Evolutionary conservation across 2,888 invertebrate species (phyloP), one percentile per base, ranked within the genome.

Genomic region (Tenthredo mesomela): DNA sequence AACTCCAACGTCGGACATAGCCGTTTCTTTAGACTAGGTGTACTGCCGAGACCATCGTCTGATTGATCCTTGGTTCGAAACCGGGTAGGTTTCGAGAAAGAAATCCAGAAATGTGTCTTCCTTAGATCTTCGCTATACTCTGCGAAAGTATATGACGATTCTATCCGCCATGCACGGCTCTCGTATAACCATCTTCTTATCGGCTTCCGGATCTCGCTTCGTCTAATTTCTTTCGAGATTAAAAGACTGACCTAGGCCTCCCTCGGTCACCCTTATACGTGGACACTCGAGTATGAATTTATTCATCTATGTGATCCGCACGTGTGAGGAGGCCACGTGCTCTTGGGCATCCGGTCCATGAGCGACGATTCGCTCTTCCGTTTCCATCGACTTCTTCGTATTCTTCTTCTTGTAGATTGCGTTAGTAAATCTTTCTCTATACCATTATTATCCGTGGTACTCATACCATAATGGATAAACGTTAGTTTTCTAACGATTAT

Each of bases 221-320:
- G 47, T 50, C 75, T 50, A 37, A 33, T 50, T 75, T 33, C 70
- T 25, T 21, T 21, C 5, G 25, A 33, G 10, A 9, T 25, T 21
- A n/a, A 25, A 25, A 73, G 73, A 73, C 47, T 73, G 73, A 73
- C 73, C 73, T 73, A 73, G 40, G 40, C 71, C 71, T 73, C 43
- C 43, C 43, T 9, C 4, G 43, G 18, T 37, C 43, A 73, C 73
- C 73, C 73, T 73, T 43, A 73, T 33, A 29, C 47, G 12, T 50
- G 25, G 25, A 21, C 73, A 21, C 71, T 40, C 18, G 75, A 1
- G 15, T 75, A 75, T 75, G 75, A 75, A 50, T 77, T 77, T 50
- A 50, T 77, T 33, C 50, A 25, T 1, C 61, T 25, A 10, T 61
- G 58, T n/a, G n/a, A n/a, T 78, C 40, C 0, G 54, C 78, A 78